Evolutionary conservation across 2,797 vertebrate genomes (phyloP).

Genomic region (Characodon lateralis): DNA sequence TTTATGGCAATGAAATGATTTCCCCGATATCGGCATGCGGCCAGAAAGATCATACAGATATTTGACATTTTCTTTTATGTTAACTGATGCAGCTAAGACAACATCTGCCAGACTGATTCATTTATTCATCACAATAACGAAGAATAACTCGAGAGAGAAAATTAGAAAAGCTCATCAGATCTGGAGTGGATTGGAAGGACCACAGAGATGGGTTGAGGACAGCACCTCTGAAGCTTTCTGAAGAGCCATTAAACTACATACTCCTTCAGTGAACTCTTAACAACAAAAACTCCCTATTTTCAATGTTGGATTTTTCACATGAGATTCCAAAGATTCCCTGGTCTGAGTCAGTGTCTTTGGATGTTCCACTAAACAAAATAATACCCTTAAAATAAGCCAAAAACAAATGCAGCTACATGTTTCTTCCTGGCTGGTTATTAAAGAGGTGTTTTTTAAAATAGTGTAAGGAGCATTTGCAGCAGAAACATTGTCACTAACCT

Average conservation of each 20-base stretch:
- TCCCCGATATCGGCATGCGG: background rate
- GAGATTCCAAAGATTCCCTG: background rate
- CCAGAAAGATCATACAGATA: background rate
- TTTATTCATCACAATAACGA: background rate
- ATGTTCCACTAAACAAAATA: background rate
- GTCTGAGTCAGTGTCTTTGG: background rate
- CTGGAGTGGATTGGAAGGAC: background rate
- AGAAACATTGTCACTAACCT: conserved; percentile 77
- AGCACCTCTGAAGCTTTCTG: background rate
- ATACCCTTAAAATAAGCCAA: background rate
- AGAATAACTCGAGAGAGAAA: conserved; percentile 26
- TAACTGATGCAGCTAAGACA: conserved; percentile 19
- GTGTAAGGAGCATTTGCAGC: background rate
- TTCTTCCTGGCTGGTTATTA: background rate
- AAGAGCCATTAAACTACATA: conserved; percentile 2
- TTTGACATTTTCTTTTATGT: background rate
- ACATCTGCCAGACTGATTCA: background rate
- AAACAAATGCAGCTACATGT: background rate
- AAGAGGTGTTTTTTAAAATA: background rate
- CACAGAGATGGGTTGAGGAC: conserved; percentile 15
- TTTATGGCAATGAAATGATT: background rate
- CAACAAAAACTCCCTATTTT: background rate
- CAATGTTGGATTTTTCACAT: background rate
- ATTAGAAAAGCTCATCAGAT: conserved; percentile 29
- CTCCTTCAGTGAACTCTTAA: background rate